Conservation (phyloP, 2,888 invertebrate genomes). For the Netelia virgata region DNA sequence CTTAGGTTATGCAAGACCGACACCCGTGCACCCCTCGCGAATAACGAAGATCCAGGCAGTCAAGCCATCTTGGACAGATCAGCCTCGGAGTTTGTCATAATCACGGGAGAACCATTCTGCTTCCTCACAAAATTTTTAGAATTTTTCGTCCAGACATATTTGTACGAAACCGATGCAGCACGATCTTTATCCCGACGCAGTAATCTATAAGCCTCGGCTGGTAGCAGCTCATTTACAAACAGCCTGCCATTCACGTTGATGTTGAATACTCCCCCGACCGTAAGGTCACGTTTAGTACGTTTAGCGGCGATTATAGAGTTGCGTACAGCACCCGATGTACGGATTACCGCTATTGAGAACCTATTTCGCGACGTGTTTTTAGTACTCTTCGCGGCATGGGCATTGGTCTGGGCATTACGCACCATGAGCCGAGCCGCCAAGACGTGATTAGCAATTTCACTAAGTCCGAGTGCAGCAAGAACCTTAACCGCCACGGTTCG, state of each 20-base stretch:
- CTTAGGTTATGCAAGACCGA: neutral
- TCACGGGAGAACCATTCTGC: neutral
- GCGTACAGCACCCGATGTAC: neutral
- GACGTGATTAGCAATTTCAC: too few relatives aligned
- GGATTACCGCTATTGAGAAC: neutral
- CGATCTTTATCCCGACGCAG: too few relatives aligned
- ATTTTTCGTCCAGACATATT: neutral
- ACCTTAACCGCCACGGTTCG: too few relatives aligned
- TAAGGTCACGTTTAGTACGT: too few relatives aligned
- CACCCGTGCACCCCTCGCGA: neutral
- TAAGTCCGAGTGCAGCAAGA: too few relatives aligned
- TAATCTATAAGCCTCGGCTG: too few relatives aligned
- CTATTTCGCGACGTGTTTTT: too few relatives aligned
- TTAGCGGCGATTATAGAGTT: neutral
- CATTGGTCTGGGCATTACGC: too few relatives aligned
- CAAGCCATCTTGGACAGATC: neutral
- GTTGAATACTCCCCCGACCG: neutral
- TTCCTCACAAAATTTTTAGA: neutral
- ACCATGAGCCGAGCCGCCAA: too few relatives aligned
- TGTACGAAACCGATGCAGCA: neutral
- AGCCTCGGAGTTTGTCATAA: neutral
- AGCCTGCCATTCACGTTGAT: neutral
- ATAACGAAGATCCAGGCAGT: neutral
- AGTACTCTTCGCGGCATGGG: too few relatives aligned
- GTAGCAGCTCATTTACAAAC: constrained; percentile 1